Percentiles rank a stretch among this genome's conserved stretches.
Evolutionary conservation across 2,888 invertebrate genomes (phyloP).

Genomic region (Urechis unicinctus): DNA sequence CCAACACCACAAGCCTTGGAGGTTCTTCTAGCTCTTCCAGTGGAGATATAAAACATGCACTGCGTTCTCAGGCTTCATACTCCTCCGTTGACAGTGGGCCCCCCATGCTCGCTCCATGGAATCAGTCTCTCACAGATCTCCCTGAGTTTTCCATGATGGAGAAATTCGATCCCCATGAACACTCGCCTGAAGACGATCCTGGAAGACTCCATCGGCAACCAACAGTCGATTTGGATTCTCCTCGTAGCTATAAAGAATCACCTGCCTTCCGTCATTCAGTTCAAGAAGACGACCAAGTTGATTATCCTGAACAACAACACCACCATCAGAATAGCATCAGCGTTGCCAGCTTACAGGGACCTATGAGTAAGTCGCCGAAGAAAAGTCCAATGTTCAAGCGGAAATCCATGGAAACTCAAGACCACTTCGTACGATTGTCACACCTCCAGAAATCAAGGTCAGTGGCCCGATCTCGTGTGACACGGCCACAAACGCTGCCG

Average conservation of each 20-base stretch:
- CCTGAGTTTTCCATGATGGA: background rate
- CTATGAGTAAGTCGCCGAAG: background rate
- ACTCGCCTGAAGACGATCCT: too few species aligned
- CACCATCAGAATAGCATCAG: background rate
- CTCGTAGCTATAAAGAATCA: background rate
- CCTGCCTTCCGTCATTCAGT: background rate
- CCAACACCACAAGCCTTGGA: background rate
- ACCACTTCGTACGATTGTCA: background rate
- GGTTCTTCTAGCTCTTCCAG: background rate
- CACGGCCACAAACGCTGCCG: background rate
- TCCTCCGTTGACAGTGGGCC: background rate
- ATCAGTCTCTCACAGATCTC: background rate
- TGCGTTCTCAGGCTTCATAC: background rate
- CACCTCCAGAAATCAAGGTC: background rate
- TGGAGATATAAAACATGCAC: background rate
- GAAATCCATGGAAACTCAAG: background rate
- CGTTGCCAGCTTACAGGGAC: background rate
- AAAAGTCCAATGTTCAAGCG: background rate
- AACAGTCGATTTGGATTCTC: background rate
- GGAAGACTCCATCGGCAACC: too few species aligned
- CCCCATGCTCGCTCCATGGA: background rate
- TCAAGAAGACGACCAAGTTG: background rate
- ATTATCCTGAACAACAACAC: background rate
- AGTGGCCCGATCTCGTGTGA: background rate
- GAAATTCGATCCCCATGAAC: background rate